Evolutionary conservation across 2,888 invertebrate genomes (phyloP).

Genomic region (Amphimallon solstitiale): DNA sequence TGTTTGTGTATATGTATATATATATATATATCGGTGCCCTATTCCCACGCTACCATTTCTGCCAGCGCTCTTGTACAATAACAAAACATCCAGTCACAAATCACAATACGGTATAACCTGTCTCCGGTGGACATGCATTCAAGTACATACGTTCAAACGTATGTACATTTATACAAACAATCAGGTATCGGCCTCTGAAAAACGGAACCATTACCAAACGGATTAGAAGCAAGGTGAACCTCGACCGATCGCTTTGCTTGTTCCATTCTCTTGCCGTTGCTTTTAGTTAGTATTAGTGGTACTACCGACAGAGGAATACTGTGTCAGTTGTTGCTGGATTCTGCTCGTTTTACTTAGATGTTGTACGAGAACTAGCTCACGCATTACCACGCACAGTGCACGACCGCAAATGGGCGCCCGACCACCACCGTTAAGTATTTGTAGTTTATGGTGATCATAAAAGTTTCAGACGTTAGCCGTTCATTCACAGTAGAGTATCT

Average conservation of each 20-base stretch:
- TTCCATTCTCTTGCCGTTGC: too few relatives aligned
- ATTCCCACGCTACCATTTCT: too few relatives aligned
- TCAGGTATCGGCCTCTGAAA: slow-evolving; percentile 22
- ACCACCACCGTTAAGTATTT: slow-evolving; percentile 34
- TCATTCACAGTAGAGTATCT: slow-evolving; percentile 33
- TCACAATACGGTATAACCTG: slow-evolving; percentile 15
- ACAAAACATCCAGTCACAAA: slow-evolving; percentile 7
- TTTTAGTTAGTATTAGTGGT: slow-evolving; percentile 2
- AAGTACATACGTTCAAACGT: too few relatives aligned
- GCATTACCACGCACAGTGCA: slow-evolving; percentile 8
- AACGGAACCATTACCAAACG: slow-evolving; percentile 29
- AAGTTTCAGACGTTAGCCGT: slow-evolving; percentile 32
- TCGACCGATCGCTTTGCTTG: slow-evolving; percentile 8
- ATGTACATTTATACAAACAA: too few relatives aligned
- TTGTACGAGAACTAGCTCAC: background rate
- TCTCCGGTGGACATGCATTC: slow-evolving; percentile 17
- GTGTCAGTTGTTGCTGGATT: slow-evolving; percentile 19
- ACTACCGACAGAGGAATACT: too few relatives aligned
- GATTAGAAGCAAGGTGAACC: slow-evolving; percentile 26
- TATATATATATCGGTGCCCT: too few relatives aligned
- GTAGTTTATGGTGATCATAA: slow-evolving; percentile 36
- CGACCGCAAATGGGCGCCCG: slow-evolving; percentile 27
- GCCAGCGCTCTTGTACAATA: too few relatives aligned
- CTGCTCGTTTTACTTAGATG: slow-evolving; percentile 15
- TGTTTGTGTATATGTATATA: too few relatives aligned